Evolutionary conservation across 2,888 invertebrate genomes (phyloP).

Genomic region (Formica aserva): DNA sequence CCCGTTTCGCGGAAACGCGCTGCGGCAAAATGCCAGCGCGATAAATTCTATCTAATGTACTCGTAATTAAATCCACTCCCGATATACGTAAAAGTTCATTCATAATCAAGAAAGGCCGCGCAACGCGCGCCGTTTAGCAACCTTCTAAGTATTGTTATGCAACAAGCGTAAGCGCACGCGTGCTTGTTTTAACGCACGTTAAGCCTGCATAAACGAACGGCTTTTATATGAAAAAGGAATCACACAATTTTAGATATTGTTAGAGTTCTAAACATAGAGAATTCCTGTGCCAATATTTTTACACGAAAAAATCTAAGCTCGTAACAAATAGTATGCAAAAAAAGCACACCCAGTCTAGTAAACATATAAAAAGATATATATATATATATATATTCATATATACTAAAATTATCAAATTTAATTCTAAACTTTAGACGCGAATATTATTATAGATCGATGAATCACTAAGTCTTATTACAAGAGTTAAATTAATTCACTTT

Average conservation of each 20-base stretch:
- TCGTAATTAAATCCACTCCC: constrained; percentile 35
- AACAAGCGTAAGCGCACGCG: constrained; percentile 31
- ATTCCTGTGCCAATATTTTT: constrained; percentile 6
- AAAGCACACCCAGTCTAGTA: background rate
- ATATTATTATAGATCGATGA: background rate
- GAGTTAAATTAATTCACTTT: background rate
- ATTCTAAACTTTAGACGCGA: background rate
- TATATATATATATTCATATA: background rate
- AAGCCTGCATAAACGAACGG: background rate
- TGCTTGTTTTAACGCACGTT: constrained; percentile 2
- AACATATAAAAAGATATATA: background rate
- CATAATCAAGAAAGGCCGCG: constrained; percentile 10
- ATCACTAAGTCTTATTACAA: background rate
- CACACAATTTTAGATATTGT: background rate
- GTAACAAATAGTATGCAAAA: background rate
- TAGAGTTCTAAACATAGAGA: background rate
- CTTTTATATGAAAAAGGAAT: background rate
- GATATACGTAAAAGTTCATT: constrained; percentile 38
- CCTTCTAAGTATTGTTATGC: background rate
- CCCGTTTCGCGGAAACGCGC: constrained; percentile 27
- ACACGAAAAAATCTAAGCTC: background rate
- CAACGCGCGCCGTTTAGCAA: constrained; percentile 18
- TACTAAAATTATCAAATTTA: background rate
- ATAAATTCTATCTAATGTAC: constrained; percentile 39
- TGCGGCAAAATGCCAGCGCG: constrained; percentile 29